Base-by-base conservation (phyloP, 37 sponge, comb jelly and placozoan species). In the Eunapius fragilis region DNA sequence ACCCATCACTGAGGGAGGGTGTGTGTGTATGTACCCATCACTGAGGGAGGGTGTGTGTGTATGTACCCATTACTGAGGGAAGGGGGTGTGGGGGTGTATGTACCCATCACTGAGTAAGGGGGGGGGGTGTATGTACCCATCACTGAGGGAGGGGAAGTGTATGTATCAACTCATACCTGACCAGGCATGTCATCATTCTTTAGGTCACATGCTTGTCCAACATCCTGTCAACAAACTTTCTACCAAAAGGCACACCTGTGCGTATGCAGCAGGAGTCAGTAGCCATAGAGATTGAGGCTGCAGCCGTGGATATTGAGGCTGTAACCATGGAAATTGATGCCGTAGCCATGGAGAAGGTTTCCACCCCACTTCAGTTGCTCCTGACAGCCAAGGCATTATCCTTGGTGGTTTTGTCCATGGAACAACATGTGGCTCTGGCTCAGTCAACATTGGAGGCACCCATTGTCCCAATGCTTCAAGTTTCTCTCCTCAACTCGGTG, bases 401-500 rank as follows among this genome's bases (percentile, higher is more conserved):
- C 6, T 12, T 58, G 14, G 58, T 58, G 58, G 58, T 58, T 12
- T 58, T 58, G 58, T 58, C 58, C 58, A 17, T 58, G n/a, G 76
- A 76, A n/a, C 25, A n/a, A n/a, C n/a, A n/a, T n/a, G n/a, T n/a
- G n/a, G n/a, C n/a, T n/a, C n/a, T n/a, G n/a, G n/a, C n/a, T 76
- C 45, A 3, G 13, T 13, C 35, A 13, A 0, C 76, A 0, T n/a
- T 35, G 76, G 76, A 24, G 0, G 6, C 76, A 5, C 14, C 45
- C 25, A 37, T 76, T 4, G 49, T 34, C 31, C 92, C 92, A 27
- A 27, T 92, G 24, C 30, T 89, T 9, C 78, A 69, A 23, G 58
- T 75, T 0, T 28, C 72, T 4, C 22, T 86, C 33, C 76, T 85
- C 71, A 88, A 92, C 33, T 83, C 89, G 3, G 25, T 92, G 28